Percentiles rank a stretch among this genome's conserved stretches.
Conservation (phyloP, 2,888 invertebrate species). For the Cheilosia urbana region DNA sequence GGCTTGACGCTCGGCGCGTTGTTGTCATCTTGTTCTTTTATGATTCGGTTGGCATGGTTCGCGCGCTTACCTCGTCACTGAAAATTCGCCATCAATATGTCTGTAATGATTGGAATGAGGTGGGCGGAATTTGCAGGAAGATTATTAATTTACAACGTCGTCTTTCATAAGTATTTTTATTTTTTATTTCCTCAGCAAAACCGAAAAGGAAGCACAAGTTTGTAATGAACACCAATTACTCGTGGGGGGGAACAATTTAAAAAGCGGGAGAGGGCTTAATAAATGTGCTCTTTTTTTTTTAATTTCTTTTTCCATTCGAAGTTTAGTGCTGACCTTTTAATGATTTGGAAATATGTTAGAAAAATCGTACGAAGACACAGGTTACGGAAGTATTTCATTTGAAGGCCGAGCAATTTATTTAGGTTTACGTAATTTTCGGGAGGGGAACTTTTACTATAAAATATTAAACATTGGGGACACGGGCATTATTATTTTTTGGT, state of each 20-base stretch:
- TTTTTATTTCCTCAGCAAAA: not conserved
- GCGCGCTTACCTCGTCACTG: slow-evolving; percentile 55
- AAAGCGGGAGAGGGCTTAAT: not conserved
- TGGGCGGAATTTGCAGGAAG: slow-evolving; percentile 2
- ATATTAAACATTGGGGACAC: slow-evolving; percentile 16
- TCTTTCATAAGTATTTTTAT: slow-evolving; percentile 4
- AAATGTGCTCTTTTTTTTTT: not conserved
- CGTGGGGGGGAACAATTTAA: not conserved
- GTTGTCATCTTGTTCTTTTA: slow-evolving; percentile 61
- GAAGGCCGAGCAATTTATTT: slow-evolving; percentile 42
- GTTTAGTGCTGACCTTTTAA: slow-evolving; percentile 55
- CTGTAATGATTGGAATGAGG: slow-evolving; percentile 61
- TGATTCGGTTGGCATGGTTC: slow-evolving; percentile 57
- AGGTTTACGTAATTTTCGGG: slow-evolving; percentile 17
- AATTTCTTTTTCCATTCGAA: not conserved
- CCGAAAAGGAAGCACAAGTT: slow-evolving; percentile 63
- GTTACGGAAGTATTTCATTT: slow-evolving; percentile 21
- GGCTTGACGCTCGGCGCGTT: slow-evolving; percentile 1
- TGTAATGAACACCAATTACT: slow-evolving; percentile 58
- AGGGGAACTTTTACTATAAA: slow-evolving; percentile 3
- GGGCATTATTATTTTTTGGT: slow-evolving; percentile 2
- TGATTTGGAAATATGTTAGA: slow-evolving; percentile 58
- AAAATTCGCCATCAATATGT: slow-evolving; percentile 71
- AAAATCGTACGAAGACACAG: slow-evolving; percentile 26
- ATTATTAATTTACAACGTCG: slow-evolving; percentile 71